phyloP scores from a whole-genome alignment of 2,797 vertebrate species.

The Lepidocolaptes lacrymiger region DNA sequence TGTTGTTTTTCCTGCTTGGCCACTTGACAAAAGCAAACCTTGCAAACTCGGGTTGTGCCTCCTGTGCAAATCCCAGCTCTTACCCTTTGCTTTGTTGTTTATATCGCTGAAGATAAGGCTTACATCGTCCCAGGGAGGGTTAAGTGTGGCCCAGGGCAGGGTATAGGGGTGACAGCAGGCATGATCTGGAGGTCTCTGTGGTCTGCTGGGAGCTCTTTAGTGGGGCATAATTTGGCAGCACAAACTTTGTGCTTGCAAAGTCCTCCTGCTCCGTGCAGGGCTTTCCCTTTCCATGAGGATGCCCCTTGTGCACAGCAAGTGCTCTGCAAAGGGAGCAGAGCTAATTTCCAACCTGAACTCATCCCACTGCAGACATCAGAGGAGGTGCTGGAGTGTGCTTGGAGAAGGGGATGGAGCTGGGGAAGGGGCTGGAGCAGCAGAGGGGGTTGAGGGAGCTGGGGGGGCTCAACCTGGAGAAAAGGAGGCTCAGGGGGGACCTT shows the following conservation, averaged over 20 bases:
- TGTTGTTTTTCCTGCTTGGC: background rate
- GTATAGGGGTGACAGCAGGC: background rate
- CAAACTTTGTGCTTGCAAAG: background rate
- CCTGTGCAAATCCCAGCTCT: background rate
- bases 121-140: rapidly evolving
- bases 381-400: background rate
- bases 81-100: rapidly evolving
- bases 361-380: background rate
- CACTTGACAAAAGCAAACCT: background rate
- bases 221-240: background rate
- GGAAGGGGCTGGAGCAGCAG: background rate
- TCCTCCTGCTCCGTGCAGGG: background rate
- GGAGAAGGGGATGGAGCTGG: background rate
- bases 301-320: rapidly evolving
- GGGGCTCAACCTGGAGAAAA: background rate
- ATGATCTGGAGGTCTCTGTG: rapidly evolving
- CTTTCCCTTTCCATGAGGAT: background rate
- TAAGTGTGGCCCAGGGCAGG: background rate
- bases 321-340: background rate
- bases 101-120: background rate
- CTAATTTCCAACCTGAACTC: background rate
- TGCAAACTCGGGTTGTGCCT: background rate
- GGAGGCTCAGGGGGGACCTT: background rate
- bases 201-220: background rate
- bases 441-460: background rate